A percentile compares a stretch with the other conserved stretches of the same genome.
Conservation (phyloP, 2,888 invertebrate species). For the Lydus trimaculatus region DNA sequence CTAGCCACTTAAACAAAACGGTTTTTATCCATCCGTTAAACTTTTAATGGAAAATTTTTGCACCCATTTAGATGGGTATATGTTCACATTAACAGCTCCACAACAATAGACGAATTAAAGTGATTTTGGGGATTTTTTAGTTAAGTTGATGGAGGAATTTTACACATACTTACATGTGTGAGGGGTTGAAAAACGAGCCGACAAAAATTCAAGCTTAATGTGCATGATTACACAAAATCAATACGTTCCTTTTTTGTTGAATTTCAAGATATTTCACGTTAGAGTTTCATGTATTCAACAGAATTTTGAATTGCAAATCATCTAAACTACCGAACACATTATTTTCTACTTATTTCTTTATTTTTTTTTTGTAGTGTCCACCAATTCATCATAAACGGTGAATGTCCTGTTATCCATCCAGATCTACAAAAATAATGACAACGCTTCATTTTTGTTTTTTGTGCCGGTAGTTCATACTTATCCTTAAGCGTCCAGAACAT, state of each 20-base stretch:
- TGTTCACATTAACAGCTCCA: no score
- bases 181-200: no score
- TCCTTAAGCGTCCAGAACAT: neutral
- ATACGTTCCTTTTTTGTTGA: no score
- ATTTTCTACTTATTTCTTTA: neutral
- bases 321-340: neutral
- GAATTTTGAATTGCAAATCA: slow-evolving; percentile 1
- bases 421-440: neutral
- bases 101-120: no score
- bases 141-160: neutral
- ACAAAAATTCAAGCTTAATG: no score
- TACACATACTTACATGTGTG: neutral
- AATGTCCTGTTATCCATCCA: neutral
- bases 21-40: neutral
- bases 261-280: no score
- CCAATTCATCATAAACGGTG: neutral
- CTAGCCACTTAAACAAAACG: neutral
- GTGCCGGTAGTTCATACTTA: neutral
- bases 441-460: neutral
- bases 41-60: neutral
- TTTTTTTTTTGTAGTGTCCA: neutral
- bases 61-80: neutral
- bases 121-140: no score
- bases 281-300: no score
- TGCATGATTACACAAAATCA: no score